Conservation (phyloP, 2,888 invertebrate genomes). For the Ormyrus thymus region DNA sequence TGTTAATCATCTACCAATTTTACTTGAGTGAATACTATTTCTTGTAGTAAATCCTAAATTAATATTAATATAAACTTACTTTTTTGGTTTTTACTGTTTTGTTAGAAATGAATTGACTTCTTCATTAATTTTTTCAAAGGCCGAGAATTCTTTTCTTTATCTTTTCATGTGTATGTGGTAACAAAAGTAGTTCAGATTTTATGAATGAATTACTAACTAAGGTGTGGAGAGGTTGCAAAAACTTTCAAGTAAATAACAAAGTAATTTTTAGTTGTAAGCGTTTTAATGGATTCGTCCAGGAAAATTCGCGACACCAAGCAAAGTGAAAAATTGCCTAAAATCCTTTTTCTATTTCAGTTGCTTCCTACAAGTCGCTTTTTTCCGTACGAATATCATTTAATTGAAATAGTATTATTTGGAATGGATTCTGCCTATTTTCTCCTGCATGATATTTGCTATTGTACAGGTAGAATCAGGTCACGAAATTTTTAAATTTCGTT, state of each 20-base stretch:
- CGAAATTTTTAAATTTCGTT: slow-evolving; percentile 45
- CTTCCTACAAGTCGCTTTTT: slow-evolving; percentile 1
- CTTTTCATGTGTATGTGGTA: slow-evolving; percentile 31
- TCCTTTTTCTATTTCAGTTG: background rate
- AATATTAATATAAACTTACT: background rate
- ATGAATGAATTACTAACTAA: slow-evolving; percentile 20
- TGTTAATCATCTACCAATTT: no score
- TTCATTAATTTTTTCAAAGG: background rate
- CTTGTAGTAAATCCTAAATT: no score
- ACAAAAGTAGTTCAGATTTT: slow-evolving; percentile 26
- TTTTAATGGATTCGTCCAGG: background rate
- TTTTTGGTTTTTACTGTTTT: background rate
- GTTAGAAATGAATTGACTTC: background rate
- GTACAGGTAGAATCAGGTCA: slow-evolving; percentile 15
- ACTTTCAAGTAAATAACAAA: slow-evolving; percentile 16
- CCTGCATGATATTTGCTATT: slow-evolving; percentile 28
- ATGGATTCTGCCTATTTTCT: slow-evolving; percentile 28
- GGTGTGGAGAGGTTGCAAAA: background rate
- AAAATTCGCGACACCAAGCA: slow-evolving; percentile 14
- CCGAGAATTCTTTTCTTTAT: background rate
- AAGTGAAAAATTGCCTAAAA: background rate
- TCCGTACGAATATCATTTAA: background rate
- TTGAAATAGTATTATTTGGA: slow-evolving; percentile 2
- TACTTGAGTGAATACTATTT: no score
- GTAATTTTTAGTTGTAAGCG: background rate